These are phyloP conservation scores for Sipunculus nudus DNA, from an alignment of 2,888 invertebrate genomes.

Conservation along the genomic window DNA sequence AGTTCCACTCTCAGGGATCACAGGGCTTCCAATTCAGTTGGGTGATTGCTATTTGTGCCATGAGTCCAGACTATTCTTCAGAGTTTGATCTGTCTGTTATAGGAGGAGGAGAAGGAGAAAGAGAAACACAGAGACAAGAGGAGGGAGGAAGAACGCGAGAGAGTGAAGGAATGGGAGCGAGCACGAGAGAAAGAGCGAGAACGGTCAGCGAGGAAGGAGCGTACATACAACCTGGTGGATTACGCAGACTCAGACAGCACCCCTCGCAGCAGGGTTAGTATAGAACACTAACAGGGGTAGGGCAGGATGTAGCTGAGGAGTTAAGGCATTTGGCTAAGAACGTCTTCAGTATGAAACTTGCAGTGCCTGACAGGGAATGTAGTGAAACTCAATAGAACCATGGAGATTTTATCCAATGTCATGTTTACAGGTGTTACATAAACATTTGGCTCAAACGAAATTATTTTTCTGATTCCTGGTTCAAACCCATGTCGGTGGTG, in stretches of 20 bases:
- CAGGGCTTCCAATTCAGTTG: too few relatives aligned
- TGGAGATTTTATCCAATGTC: too few relatives aligned
- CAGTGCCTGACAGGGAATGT: too few relatives aligned
- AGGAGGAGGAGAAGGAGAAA: conserved; percentile 36
- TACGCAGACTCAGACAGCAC: background rate
- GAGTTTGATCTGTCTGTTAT: background rate
- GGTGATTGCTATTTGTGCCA: too few relatives aligned
- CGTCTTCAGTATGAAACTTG: background rate
- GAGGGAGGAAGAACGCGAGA: conserved; percentile 28
- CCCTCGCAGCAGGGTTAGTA: background rate
- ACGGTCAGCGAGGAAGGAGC: conserved; percentile 3
- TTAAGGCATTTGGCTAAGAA: background rate
- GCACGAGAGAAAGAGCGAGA: conserved; percentile 17
- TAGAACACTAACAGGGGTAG: background rate
- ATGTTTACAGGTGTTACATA: too few relatives aligned
- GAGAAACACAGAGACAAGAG: conserved; percentile 26
- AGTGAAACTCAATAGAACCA: too few relatives aligned
- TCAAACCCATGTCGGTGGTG: too few relatives aligned
- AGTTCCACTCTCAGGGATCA: too few relatives aligned
- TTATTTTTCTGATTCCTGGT: too few relatives aligned
- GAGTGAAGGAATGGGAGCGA: conserved; percentile 32
- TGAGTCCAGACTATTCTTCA: too few relatives aligned
- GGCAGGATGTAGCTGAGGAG: background rate
- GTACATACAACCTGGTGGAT: conserved; percentile 8
- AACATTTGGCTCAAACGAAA: too few relatives aligned